Conservation (phyloP, 2,113 vertebrate genomes). For the Scopus umbretta region DNA sequence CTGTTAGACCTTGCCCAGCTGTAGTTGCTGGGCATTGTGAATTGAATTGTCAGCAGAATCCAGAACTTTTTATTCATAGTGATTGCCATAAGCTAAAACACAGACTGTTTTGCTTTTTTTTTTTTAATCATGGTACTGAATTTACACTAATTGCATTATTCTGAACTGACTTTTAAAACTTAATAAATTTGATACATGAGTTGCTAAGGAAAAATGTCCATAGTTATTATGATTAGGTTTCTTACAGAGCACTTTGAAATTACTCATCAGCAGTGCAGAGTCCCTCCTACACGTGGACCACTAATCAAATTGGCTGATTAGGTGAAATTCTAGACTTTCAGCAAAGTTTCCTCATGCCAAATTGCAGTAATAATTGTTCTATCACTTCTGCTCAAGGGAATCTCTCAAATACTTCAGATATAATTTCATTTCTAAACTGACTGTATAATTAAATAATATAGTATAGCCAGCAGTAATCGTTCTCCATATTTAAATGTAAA, state of each 20-base stretch:
- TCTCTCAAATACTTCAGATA: constrained; percentile 21
- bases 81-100: background rate
- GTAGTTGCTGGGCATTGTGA: background rate
- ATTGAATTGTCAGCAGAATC: background rate
- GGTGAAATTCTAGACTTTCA: constrained; percentile 43
- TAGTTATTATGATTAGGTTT: background rate
- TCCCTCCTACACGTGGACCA: background rate
- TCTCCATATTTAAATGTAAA: constrained; percentile 32
- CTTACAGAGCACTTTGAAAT: constrained; percentile 8
- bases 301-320: constrained; percentile 46
- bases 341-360: constrained; percentile 13
- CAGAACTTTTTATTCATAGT: background rate
- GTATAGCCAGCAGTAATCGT: constrained; percentile 10
- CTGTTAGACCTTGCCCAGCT: background rate
- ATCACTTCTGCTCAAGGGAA: constrained; percentile 35
- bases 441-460: constrained; percentile 52
- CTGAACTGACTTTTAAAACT: background rate
- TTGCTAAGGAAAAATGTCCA: background rate
- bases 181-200: background rate
- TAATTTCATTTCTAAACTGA: constrained; percentile 42
- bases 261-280: background rate
- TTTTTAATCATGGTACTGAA: background rate
- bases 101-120: background rate
- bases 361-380: constrained; percentile 32
- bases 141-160: constrained; percentile 3